Base-by-base conservation (phyloP, 2,797 vertebrate species). In the Halcyon chelicuti region DNA sequence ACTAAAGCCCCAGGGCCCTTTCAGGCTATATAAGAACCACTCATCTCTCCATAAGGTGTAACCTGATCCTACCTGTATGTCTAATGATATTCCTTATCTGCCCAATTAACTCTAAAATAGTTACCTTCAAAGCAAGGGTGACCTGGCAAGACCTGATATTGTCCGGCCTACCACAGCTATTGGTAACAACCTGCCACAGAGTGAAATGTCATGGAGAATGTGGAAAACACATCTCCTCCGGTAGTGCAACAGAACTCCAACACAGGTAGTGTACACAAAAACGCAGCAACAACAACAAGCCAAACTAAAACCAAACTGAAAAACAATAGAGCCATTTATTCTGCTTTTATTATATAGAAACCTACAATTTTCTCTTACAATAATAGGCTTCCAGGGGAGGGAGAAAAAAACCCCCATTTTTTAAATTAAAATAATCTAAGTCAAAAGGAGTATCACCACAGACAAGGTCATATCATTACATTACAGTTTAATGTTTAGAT, bases 351-450 rank as follows among this genome's bases (percentile, higher is more conserved):
- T 70, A 25, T 21, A 46, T 25, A 84, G 18, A 52, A 52, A 28
- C 4, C 8, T 7, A 63, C 5, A 57, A 6, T 35, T 61, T 47
- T 68, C 2, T 58, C 57, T 52, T 75, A 46, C 70, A 82, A 52
- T 19, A 52, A 55, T 10, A 57, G 7, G 2, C 1, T 60, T 88
- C 12, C 5, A n/a, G 6, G 8, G 0, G 14, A 2, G 22, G 13
- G 31, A 39, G 9, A 37, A 52, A 47, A 42, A 18, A 4, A 35
- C 7, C 35, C 35, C 35, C 35, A 35, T 35, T 35, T 35, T 35
- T 35, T 8, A 35, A 35, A 35, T 35, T 8, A 86, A 90, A 79
- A 54, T 14, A 49, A 52, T 1, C 2, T 28, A 67, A 65, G 20
- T 49, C 10, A 70, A 40, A 89, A 72, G 0, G 2, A 57, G 2